Percentiles rank a stretch among this genome's conserved stretches.
phyloP scores from a whole-genome alignment of 2,113 vertebrate genomes.

The Corapipo altera region DNA sequence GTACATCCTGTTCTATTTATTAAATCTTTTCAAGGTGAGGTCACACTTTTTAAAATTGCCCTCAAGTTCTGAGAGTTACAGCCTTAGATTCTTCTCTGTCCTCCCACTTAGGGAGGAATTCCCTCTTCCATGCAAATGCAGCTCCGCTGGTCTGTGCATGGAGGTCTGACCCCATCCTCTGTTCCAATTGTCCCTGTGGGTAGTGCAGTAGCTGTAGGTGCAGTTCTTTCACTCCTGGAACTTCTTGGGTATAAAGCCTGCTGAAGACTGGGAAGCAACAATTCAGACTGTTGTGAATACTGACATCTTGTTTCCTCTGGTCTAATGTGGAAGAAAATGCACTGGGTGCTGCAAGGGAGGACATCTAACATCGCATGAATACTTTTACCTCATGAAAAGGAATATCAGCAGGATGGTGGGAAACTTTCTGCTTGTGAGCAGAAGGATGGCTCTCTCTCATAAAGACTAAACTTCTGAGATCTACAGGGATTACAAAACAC shows the following conservation, averaged over 20 bases:
- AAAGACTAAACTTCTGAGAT: not conserved
- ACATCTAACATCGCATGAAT: not conserved
- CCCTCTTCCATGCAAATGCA: not conserved
- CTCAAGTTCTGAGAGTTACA: not conserved
- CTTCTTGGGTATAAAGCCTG: not conserved
- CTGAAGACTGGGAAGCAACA: not conserved
- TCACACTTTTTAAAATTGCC: not conserved
- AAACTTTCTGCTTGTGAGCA: not conserved
- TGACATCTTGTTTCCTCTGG: not conserved
- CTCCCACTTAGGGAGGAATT: not conserved
- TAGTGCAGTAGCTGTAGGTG: not conserved
- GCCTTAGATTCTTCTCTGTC: not conserved
- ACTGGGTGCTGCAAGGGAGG: not conserved
- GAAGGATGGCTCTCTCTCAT: not conserved
- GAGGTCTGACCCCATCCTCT: not conserved
- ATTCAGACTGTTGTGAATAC: not conserved
- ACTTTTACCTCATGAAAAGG: not conserved
- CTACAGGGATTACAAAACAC: not conserved
- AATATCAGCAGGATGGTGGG: not conserved
- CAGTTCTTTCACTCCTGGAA: not conserved
- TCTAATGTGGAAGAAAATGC: not conserved
- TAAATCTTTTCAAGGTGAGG: not conserved
- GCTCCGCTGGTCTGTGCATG: rapidly evolving
- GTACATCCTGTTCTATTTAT: not conserved
- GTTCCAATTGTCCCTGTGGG: not conserved